Conservation (phyloP, 2,797 vertebrate genomes). For the Merluccius polli region DNA sequence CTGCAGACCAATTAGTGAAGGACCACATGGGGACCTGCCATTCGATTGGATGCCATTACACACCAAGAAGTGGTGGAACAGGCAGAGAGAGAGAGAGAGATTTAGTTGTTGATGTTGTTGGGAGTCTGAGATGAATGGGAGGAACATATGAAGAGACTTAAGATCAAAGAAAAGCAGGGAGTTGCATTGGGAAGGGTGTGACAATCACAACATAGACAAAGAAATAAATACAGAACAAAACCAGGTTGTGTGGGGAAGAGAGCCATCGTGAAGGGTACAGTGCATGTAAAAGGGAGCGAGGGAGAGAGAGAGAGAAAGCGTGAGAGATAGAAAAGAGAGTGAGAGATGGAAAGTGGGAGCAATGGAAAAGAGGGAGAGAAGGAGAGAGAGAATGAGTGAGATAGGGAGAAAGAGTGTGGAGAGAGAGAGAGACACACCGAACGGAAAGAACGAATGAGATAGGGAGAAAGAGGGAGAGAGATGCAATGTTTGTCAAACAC, state of each 20-base stretch:
- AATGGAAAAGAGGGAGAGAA: neutral
- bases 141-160: neutral
- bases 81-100: conserved; percentile 8
- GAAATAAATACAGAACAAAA: neutral
- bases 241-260: neutral
- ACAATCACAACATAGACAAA: neutral
- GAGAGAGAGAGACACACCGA: neutral
- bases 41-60: conserved; percentile 29
- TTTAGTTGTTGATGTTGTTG: neutral
- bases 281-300: neutral
- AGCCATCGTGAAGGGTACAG: neutral
- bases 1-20: conserved; percentile 51
- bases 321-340: neutral
- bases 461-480: neutral
- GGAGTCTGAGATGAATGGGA: neutral
- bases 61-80: conserved; percentile 8
- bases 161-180: neutral
- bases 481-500: conserved; percentile 28
- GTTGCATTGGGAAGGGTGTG: neutral
- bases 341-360: neutral
- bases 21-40: conserved; percentile 29
- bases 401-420: neutral
- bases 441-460: no score
- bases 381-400: neutral
- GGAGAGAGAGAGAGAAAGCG: neutral